Base-by-base conservation (phyloP, 2,888 invertebrate species). In the Coleophora deauratella region DNA sequence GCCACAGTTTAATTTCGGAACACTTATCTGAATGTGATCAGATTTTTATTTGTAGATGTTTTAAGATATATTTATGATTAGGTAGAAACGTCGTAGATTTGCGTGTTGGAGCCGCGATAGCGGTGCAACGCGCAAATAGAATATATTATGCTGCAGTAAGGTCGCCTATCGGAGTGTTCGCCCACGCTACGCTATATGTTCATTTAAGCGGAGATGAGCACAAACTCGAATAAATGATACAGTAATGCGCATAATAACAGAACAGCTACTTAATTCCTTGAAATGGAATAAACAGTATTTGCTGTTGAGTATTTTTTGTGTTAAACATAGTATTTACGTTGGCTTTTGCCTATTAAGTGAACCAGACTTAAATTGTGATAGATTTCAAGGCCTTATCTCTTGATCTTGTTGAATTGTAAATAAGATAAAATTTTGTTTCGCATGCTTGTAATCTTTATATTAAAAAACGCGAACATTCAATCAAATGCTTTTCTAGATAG, bases 311-410 rank as follows among this genome's bases (percentile, higher is more conserved):
- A 35, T n/a, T 57, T 61, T 63, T 66, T 64, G 52, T 60, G 66
- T 57, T 53, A 59, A 48, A 58, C 64, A 62, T 53, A 63, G 60
- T 72, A 72, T 71, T 73, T 72, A 69, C 62, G 69, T 70, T 68
- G 80, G 81, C 81, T 84, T 72, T 82, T 82, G 84, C 81, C 80
- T 65, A 49, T 64, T 71, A 71, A 67, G 66, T 65, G 64, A 75
- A 66, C 67, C 58, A 65, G 70, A 76, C 69, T 68, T 67, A 60
- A n/a, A 64, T 72, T 79, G 82, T 82, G 80, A 82, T 81, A 84
- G 68, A 72, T 66, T 65, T 66, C 72, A 73, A 72, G 76, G 77
- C 73, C 75, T 77, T 57, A 66, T 66, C 62, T 70, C 66, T 74
- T 65, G 64, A 69, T 72, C 66, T 68, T 57, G 56, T 72, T 72